Evolutionary conservation across 2,888 invertebrate species (phyloP), one percentile per base, ranked within the genome.

Genomic region (Agrenia bidenticulata): DNA sequence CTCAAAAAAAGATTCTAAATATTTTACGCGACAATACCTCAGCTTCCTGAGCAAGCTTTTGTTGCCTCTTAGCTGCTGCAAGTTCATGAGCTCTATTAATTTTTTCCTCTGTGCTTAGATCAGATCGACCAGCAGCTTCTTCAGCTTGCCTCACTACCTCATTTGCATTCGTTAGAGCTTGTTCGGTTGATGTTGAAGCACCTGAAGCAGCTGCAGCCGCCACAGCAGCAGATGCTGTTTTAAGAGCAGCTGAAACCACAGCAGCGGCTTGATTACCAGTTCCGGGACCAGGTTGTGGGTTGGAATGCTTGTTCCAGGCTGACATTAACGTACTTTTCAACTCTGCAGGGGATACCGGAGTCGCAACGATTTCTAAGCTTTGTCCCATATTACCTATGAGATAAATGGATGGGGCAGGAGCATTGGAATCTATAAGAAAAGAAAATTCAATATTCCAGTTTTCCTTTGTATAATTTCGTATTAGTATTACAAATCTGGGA

Each of bases 301-400:
- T 76, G 78, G 84, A 81, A 70, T 84, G 84, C 77, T 84, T 84
- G 51, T 80, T 78, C 49, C 87, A 75, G 65, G 89, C 85, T 68
- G 83, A 81, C 69, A 88, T 84, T 67, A 93, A 86, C 80, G 88
- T 87, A 2, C 79, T 77, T 0, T 84, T 81, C 60, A 94, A 82
- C 70, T 87, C 87, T 1, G 83, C 79, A n/a, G 84, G 80, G 24
- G 85, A 82, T 1, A 86, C 81, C 76, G 80, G 83, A 77, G 87
- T 87, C 2, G 85, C 87, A 15, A 92, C 85, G 60, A 94, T 87
- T 79, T 93, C 92, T 60, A 94, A 77, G 0, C 94, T 90, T 0
- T 85, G 83, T 0, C 94, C 94, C 77, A 87, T 87, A 61, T 87
- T 83, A 0, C 90, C 92, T 78, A 95, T 94, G 78, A 94, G 93